Base-by-base conservation (phyloP, 2,888 invertebrate species). In the Crepidodera aurea region DNA sequence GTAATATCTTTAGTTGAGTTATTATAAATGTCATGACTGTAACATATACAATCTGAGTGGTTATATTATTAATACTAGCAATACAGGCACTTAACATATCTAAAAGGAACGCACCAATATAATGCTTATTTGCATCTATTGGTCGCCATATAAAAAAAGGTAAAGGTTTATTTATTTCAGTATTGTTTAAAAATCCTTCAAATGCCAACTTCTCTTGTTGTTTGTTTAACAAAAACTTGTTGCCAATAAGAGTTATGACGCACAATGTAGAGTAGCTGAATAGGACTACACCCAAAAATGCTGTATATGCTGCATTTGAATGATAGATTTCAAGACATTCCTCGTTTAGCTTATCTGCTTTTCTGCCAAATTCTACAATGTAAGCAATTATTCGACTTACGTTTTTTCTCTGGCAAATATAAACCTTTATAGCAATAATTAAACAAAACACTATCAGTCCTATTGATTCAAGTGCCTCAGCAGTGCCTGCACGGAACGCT, bases 81-180 rank as follows among this genome's bases (percentile, higher is more conserved):
- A 59, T 32, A 12, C 4, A n/a, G 3, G 59, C 51, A n/a, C 32
- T 29, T 10, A 59, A 6, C 3, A 18, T 40, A n/a, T 59, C 51
- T 10, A 42, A n/a, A 0, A 42, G n/a, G 16, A 51, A 59, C 5
- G 42, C 51, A 29, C 1, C 5, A 4, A 22, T 8, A 15, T 51
- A 51, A 59, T 59, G 44, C 16, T 48, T 10, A 22, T 44, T 22
- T 2, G 22, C 27, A 15, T 51, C 42, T 0, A 59, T 18, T 32
- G 59, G 59, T 12, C 51, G 19, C 40, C 60, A 46, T 13, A 46
- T n/a, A n/a, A 19, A n/a, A 29, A 32, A 44, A 13, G 60, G 53
- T 12, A 60, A 13, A 7, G 53, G 37, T 13, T 22, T 44, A 3
- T 48, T 18, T 1, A 53, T 48, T 13, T 48, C 48, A 15, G n/a